Evolutionary conservation across 2,888 invertebrate genomes (phyloP), one percentile per base, ranked within the genome.

Genomic region (Drosophila kuntzei): DNA sequence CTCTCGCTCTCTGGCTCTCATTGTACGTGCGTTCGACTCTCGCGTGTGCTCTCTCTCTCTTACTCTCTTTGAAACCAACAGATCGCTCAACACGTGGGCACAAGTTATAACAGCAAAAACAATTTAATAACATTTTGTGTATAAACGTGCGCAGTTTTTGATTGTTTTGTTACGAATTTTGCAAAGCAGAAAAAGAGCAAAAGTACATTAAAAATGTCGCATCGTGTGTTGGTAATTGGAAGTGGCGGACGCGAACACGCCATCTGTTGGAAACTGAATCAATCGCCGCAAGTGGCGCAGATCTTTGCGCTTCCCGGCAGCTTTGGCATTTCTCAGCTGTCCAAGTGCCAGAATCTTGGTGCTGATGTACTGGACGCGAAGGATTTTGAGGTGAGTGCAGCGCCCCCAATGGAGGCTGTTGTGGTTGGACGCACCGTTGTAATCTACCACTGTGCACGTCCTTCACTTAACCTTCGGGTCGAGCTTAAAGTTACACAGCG

Each of bases 221-320:
- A 93, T 55, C 94, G 94, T 87, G 94, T 98, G 72, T 93, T 98
- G 77, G 95, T 99, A 55, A 95, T 99, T 86, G 99, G 99, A 14
- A 94, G 95, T 91, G 99, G 99, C 37, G 99, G 98, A 3, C 95
- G 99, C 79, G 99, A 99, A 93, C 98, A 99, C 93, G 98, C 98
- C 4, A 94, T 99, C 86, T 96, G 96, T 83, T 98, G 98, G 98
- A 98, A 98, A 93, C 93, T 99, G 41, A 93, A 96, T 0, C 95
- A 97, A 91, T 98, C 98, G 44, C 90, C 94, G 12, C 92, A 94
- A 90, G 95, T 98, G 22, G 92, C 94, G 49, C 93, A 94, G 73
- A 94, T 99, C 71, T 98, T 93, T 91, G 96, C 96, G 41, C 94
- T 96, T 25, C 99, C 99, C 12, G 99, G 98, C 32, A 99, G 98